phyloP scores from a whole-genome alignment of 2,113 vertebrate species.

The Anarrhichthys ocellatus region DNA sequence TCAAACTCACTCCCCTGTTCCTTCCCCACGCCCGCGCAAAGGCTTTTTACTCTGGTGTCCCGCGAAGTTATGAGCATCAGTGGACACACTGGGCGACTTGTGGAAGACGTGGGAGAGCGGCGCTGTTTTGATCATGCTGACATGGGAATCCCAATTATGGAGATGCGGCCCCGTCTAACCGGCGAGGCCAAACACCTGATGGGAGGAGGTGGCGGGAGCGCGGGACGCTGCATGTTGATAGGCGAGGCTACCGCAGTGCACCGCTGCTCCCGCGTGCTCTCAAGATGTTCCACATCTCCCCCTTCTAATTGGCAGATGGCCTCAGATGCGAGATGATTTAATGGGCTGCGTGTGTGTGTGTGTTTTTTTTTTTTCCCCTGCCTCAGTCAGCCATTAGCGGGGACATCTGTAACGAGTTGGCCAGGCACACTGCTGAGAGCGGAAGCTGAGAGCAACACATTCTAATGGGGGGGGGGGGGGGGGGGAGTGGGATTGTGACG shows the following conservation, averaged over 20 bases:
- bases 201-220: slow-evolving; percentile 61
- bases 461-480: slow-evolving; percentile 69
- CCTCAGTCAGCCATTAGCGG: slow-evolving; percentile 82
- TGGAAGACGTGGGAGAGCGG: slow-evolving; percentile 35
- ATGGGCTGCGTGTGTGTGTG: slow-evolving; percentile 72
- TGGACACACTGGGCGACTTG: slow-evolving; percentile 35
- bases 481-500: slow-evolving; percentile 51
- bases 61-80: slow-evolving; percentile 51
- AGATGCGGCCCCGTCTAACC: slow-evolving; percentile 51
- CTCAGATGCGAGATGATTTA: slow-evolving; percentile 80
- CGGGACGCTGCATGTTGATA: slow-evolving; percentile 53
- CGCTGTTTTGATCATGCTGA: slow-evolving; percentile 65
- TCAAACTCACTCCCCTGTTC: slow-evolving; percentile 44
- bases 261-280: slow-evolving; percentile 69
- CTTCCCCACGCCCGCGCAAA: slow-evolving; percentile 23
- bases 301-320: slow-evolving; percentile 82
- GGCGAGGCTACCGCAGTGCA: slow-evolving; percentile 69
- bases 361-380: slow-evolving; percentile 68
- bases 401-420: slow-evolving; percentile 84
- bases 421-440: slow-evolving; percentile 74
- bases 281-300: slow-evolving; percentile 82
- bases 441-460: slow-evolving; percentile 78
- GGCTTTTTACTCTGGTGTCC: slow-evolving; percentile 34
- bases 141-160: slow-evolving; percentile 72
- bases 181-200: slow-evolving; percentile 68